Evolutionary conservation across 2,113 vertebrate genomes (phyloP), one percentile per base, ranked within the genome.

Genomic region (Plotosus lineatus): DNA sequence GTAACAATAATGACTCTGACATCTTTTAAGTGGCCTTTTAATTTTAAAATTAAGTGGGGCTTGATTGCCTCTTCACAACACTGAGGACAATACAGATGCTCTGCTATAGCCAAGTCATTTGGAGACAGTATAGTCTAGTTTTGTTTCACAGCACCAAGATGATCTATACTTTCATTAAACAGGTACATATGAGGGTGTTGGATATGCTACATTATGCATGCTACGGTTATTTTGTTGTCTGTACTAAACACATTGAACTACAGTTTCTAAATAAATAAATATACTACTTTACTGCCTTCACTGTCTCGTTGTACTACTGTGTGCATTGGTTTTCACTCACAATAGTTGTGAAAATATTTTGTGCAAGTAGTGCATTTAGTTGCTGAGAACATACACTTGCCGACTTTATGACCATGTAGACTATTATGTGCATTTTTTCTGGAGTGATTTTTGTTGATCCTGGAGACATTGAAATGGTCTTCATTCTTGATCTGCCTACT

Each of bases 1-100:
- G 51, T 40, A 75, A 40, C 73, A 56, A 53, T 75, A 75, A 75
- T 40, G 73, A 40, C 51, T 75, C 73, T 55, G 72, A 75, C 72
- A 75, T 75, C 72, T 75, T 56, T 56, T 14, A n/a, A 74, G 31
- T 74, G 50, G 50, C 33, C 33, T 23, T 55, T 75, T 55, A 38
- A 75, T 55, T 55, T 55, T 11, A 74, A 11, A 31, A 23, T 74
- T 55, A 75, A 53, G 33, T 40, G 73, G 9, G 51, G 51, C 51
- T n/a, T 75, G 73, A 75, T 26, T 75, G 73, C 36, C 11, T 75
- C 73, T 56, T 6, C 6, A 17, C 51, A 75, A 56, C 51, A 38
- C 36, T 40, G 33, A 75, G 33, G 23, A 26, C 23, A 3, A 55
- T 40, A 56, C 50, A 38, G 31, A 75, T 75, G 44, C 44, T 31